Conservation (phyloP, 2,797 vertebrate species). For the Botia almorhae region DNA sequence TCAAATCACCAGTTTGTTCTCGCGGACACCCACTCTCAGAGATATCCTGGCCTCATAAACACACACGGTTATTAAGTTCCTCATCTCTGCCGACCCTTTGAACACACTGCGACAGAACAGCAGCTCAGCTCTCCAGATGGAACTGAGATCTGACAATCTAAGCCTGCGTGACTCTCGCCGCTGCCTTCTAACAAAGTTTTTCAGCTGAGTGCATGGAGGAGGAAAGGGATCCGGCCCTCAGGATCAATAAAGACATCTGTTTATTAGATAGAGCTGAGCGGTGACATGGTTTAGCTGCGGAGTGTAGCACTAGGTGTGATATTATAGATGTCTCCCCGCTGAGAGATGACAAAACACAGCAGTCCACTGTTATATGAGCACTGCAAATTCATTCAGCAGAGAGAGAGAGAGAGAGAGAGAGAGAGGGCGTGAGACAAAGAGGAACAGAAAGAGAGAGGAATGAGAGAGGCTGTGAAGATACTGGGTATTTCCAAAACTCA, state of each 20-base stretch:
- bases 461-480: slow-evolving; percentile 1
- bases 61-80: not conserved
- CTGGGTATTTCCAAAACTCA: not conserved
- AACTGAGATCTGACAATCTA: slow-evolving; percentile 25
- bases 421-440: not conserved
- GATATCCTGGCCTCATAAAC: not conserved
- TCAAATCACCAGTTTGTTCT: not conserved
- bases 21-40: not conserved
- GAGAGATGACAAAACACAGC: slow-evolving; percentile 45
- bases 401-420: slow-evolving; percentile 7
- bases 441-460: slow-evolving; percentile 5
- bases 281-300: slow-evolving; percentile 54
- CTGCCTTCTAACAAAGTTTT: slow-evolving; percentile 45
- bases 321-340: slow-evolving; percentile 48
- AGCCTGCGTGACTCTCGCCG: slow-evolving; percentile 21
- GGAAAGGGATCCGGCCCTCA: slow-evolving; percentile 4
- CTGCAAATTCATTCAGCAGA: slow-evolving; percentile 44
- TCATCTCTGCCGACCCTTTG: slow-evolving; percentile 10
- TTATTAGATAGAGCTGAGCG: slow-evolving; percentile 70
- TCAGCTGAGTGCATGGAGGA: slow-evolving; percentile 14
- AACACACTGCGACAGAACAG: not conserved
- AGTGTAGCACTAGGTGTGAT: slow-evolving; percentile 65
- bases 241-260: slow-evolving; percentile 63
- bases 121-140: not conserved
- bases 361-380: slow-evolving; percentile 37